Percentiles rank a stretch among this genome's conserved stretches.
Conservation (phyloP, 35 echinoderm and acorn worm genomes). For the Lytechinus pictus region DNA sequence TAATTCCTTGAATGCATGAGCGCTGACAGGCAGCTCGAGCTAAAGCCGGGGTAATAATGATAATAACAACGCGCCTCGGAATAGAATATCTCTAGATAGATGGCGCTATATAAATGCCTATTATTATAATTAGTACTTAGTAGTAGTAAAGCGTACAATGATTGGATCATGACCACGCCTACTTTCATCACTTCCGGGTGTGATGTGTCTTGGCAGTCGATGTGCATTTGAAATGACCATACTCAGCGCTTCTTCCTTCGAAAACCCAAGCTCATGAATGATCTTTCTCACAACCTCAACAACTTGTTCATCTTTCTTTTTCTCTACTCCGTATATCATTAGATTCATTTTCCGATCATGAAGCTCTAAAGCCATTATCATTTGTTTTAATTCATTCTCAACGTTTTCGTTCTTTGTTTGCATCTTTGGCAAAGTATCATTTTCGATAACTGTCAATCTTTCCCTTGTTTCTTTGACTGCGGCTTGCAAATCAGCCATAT, state of each 20-base stretch:
- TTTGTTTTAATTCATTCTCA: not conserved
- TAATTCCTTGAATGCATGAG: too few species aligned
- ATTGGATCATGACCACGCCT: not conserved
- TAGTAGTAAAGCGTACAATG: not conserved
- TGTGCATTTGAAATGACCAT: not conserved
- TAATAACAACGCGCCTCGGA: too few species aligned
- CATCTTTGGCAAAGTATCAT: not conserved
- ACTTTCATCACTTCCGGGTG: not conserved
- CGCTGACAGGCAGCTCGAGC: too few species aligned
- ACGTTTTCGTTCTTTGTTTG: not conserved
- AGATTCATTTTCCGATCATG: constrained; percentile 11
- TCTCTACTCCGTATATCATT: not conserved
- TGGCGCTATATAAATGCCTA: too few species aligned
- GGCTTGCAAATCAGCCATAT: not conserved
- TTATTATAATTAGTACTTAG: too few species aligned
- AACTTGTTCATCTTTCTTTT: constrained; percentile 14
- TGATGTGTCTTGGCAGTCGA: not conserved
- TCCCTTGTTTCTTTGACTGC: not conserved
- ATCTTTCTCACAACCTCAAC: not conserved
- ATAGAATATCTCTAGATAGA: too few species aligned
- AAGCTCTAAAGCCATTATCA: not conserved
- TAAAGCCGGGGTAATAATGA: too few species aligned
- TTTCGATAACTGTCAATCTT: not conserved
- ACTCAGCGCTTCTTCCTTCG: not conserved
- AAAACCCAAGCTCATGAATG: not conserved